Conservation (phyloP, 92 coral and sea anemone genomes). For the Galaxea fascicularis region DNA sequence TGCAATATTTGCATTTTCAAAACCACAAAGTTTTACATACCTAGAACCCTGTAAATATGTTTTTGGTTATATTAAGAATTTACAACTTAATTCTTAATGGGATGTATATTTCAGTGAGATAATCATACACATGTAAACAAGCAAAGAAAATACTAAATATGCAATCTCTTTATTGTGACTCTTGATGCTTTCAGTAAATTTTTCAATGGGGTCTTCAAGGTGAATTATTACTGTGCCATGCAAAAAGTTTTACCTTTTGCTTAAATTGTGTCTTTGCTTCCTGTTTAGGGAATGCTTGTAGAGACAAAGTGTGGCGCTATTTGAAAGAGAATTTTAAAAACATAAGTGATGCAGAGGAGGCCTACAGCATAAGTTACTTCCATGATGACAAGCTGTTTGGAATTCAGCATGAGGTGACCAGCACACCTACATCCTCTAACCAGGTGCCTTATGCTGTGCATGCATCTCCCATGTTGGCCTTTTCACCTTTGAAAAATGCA, state of each 20-base stretch:
- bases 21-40: too few relatives aligned
- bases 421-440: constrained; percentile 4
- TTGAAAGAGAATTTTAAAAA: constrained; percentile 26
- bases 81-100: too few relatives aligned
- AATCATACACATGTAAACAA: too few relatives aligned
- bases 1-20: too few relatives aligned
- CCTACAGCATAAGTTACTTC: constrained; percentile 32
- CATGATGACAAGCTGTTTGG: constrained; percentile 6
- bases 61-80: too few relatives aligned
- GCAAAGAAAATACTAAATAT: too few relatives aligned
- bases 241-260: neutral
- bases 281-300: constrained; percentile 35
- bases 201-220: too few relatives aligned
- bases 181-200: too few relatives aligned
- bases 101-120: too few relatives aligned
- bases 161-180: too few relatives aligned
- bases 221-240: neutral
- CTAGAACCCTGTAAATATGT: too few relatives aligned
- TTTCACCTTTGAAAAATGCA: constrained; percentile 14
- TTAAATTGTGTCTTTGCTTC: neutral
- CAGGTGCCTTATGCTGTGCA: neutral
- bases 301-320: constrained; percentile 33
- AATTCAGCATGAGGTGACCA: neutral
- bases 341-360: constrained; percentile 33
- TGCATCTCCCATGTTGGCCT: constrained; percentile 35